Evolutionary conservation across 2,888 invertebrate genomes (phyloP).

Genomic region (Oeneis ivallda): DNA sequence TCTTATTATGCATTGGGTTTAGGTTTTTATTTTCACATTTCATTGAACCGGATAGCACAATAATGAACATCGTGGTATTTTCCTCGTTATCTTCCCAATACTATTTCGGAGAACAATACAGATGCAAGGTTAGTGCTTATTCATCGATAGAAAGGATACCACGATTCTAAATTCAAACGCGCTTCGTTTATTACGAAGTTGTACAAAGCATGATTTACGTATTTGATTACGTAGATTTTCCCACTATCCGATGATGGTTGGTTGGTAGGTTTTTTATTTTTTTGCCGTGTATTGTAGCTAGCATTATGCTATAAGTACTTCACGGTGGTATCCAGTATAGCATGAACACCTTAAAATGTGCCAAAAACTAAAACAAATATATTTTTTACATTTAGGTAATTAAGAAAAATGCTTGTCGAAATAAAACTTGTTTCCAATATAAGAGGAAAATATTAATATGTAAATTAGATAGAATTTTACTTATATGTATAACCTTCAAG

Average conservation of each 20-base stretch:
- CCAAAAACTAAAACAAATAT: too few species aligned
- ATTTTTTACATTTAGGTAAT: too few species aligned
- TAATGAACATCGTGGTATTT: constrained; percentile 25
- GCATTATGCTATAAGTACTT: too few species aligned
- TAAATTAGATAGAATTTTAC: not conserved
- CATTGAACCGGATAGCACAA: constrained; percentile 5
- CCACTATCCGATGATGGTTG: not conserved
- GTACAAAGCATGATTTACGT: not conserved
- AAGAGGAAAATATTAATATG: not conserved
- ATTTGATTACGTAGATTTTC: constrained; percentile 6
- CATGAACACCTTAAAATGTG: too few species aligned
- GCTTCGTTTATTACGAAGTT: constrained; percentile 1
- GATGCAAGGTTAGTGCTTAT: constrained; percentile 33
- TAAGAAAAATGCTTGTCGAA: not conserved
- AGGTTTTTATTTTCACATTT: not conserved
- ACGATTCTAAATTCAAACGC: constrained; percentile 33
- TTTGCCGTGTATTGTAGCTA: not conserved
- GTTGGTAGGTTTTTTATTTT: not conserved
- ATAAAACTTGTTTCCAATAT: not conserved
- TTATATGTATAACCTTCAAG: not conserved
- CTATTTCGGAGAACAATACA: constrained; percentile 35
- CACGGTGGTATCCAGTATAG: too few species aligned
- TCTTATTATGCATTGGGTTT: not conserved
- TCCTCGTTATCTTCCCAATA: constrained; percentile 31
- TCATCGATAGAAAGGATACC: constrained; percentile 34